phyloP scores from a whole-genome alignment of 2,113 vertebrate species.

The Hystrix cristata region DNA sequence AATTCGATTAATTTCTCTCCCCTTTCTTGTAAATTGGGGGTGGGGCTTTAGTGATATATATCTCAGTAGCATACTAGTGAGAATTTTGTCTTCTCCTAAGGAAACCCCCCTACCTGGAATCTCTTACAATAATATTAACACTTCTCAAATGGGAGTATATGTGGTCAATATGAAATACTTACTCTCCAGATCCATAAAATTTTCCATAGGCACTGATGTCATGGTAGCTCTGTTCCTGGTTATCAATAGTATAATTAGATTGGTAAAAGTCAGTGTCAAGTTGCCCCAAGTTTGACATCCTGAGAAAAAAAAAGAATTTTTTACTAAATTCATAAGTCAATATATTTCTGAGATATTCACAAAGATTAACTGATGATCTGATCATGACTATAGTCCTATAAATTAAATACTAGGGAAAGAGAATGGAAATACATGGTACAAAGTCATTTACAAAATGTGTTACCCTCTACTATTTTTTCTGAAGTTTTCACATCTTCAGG shows the following conservation, averaged over 20 bases:
- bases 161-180: constrained; percentile 74
- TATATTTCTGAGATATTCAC: background rate
- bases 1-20: background rate
- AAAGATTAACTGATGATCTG: background rate
- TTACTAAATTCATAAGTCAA: background rate
- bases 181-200: constrained; percentile 80
- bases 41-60: background rate
- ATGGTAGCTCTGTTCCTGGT: constrained; percentile 85
- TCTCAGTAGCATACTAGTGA: background rate
- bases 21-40: background rate
- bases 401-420: background rate
- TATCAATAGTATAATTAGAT: constrained; percentile 91
- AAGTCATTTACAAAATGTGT: background rate
- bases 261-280: constrained; percentile 93
- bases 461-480: background rate
- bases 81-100: background rate
- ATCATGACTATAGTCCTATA: background rate
- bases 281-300: constrained; percentile 91
- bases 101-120: background rate
- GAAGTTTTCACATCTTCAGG: background rate
- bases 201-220: constrained; percentile 70
- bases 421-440: background rate
- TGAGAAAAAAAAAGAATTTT: constrained; percentile 76
- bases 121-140: background rate
- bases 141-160: background rate